Percentiles rank a stretch among this genome's conserved stretches.
Evolutionary conservation across 2,888 invertebrate genomes (phyloP).

Genomic region (Andrena fulva): DNA sequence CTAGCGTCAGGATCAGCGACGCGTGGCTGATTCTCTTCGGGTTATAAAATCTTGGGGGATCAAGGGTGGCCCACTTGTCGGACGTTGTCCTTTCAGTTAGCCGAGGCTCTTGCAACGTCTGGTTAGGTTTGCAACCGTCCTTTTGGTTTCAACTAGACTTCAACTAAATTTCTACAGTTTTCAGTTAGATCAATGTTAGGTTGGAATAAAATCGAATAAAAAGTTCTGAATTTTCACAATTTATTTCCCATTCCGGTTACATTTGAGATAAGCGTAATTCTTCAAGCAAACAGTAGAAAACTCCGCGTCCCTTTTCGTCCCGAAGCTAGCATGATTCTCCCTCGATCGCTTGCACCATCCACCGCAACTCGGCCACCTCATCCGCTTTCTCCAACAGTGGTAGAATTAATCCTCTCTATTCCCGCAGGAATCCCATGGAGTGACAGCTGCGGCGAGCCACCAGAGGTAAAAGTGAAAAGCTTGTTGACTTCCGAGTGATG

Average conservation of each 20-base stretch:
- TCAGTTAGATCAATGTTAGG: neutral
- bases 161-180: neutral
- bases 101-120: neutral
- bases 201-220: neutral
- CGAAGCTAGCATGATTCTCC: neutral
- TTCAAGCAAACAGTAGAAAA: too few relatives aligned
- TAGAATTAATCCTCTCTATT: neutral
- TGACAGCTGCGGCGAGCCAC: constrained; percentile 44
- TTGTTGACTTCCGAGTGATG: constrained; percentile 30
- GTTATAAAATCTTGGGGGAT: constrained; percentile 4
- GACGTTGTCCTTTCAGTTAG: neutral
- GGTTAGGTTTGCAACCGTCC: neutral
- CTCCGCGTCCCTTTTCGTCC: neutral
- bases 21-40: neutral
- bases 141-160: too few relatives aligned
- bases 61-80: neutral
- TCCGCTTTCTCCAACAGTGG: constrained; percentile 10
- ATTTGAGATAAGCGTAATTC: too few relatives aligned
- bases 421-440: neutral
- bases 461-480: constrained; percentile 13
- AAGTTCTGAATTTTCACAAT: neutral
- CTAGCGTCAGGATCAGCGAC: constrained; percentile 1
- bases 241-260: too few relatives aligned
- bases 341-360: neutral
- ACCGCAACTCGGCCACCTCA: neutral